Evolutionary conservation across 2,113 vertebrate species (phyloP).

Genomic region (Euleptes europaea): DNA sequence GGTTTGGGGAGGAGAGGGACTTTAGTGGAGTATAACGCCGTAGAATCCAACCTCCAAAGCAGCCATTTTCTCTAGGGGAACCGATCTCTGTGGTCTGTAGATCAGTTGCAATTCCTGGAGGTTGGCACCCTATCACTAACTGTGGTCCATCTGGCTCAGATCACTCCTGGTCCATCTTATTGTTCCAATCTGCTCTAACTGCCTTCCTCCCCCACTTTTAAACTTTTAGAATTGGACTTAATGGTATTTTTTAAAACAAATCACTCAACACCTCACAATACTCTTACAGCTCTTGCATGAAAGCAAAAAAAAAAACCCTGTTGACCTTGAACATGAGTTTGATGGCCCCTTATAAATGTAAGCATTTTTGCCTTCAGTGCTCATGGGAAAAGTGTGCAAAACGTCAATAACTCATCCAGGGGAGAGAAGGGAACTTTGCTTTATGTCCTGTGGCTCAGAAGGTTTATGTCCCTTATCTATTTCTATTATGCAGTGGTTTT

Average conservation of each 20-base stretch:
- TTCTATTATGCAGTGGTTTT: slow-evolving; percentile 4
- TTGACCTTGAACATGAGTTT: background rate
- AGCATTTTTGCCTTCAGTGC: background rate
- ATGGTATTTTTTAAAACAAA: background rate
- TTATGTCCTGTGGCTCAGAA: background rate
- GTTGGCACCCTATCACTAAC: no score
- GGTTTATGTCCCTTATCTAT: slow-evolving; percentile 3
- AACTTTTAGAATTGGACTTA: background rate
- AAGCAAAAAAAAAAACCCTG: background rate
- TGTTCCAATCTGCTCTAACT: no score
- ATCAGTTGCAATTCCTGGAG: no score
- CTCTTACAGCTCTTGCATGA: background rate
- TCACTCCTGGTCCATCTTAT: no score
- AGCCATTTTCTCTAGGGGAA: no score
- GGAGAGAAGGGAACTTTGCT: background rate
- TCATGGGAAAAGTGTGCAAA: background rate
- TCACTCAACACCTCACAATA: no score
- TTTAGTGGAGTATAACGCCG: no score
- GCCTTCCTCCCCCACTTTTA: background rate
- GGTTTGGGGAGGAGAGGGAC: no score
- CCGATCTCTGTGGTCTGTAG: no score
- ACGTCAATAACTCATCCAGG: background rate
- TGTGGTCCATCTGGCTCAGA: no score
- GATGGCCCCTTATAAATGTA: background rate
- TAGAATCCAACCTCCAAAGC: no score